Conservation (phyloP, 2,113 vertebrate genomes). For the Muntiacus muntjak region DNA sequence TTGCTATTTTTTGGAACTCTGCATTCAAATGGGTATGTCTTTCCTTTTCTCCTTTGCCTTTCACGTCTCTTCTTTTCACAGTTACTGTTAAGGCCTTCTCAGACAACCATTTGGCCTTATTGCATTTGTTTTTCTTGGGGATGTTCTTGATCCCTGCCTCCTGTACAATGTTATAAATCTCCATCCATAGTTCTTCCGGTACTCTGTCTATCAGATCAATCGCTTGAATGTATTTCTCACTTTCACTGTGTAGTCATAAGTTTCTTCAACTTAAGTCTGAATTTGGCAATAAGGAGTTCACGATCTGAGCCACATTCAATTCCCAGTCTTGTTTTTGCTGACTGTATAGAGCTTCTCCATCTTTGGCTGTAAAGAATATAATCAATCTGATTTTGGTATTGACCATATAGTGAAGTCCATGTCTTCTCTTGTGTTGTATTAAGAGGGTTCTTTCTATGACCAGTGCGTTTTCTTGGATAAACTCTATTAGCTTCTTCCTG, state of each 20-base stretch:
- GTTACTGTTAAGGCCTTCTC: background rate
- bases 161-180: too few species aligned
- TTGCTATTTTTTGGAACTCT: background rate
- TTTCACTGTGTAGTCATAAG: background rate
- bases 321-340: rapidly evolving
- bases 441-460: background rate
- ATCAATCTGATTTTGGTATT: background rate
- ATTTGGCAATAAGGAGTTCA: background rate
- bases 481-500: background rate
- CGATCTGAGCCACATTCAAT: too few species aligned
- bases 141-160: background rate
- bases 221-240: background rate
- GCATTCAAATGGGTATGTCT: background rate
- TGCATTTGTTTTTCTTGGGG: background rate
- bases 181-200: background rate
- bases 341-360: background rate
- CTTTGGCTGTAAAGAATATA: background rate
- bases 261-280: background rate
- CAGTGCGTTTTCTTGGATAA: background rate
- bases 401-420: background rate
- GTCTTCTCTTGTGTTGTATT: background rate
- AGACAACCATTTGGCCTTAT: background rate
- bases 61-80: background rate
- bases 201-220: background rate
- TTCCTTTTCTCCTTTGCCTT: background rate